Evolutionary conservation across 2,797 vertebrate species (phyloP).

Genomic region (Thripadectes ignobilis): DNA sequence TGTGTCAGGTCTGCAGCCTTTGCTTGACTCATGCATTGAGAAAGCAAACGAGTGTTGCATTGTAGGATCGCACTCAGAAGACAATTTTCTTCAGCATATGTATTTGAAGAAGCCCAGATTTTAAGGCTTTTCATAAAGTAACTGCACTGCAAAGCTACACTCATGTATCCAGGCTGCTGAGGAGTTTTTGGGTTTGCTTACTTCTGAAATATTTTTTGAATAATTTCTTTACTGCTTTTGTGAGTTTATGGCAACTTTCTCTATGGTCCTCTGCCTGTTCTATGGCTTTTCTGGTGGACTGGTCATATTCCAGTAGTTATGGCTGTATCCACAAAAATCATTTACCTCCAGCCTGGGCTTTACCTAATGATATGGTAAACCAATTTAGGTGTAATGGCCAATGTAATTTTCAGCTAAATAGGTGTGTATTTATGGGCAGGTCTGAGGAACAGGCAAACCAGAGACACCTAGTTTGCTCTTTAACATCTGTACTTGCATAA

Average conservation of each 20-base stretch:
- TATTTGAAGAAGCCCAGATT: neutral
- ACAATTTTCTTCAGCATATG: neutral
- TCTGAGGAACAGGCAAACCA: neutral
- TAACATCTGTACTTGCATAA: neutral
- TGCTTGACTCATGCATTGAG: neutral
- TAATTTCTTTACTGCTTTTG: neutral
- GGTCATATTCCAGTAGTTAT: neutral
- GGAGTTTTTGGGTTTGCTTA: neutral
- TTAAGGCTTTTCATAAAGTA: neutral
- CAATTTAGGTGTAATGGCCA: neutral
- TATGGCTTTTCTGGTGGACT: neutral
- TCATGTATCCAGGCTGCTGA: neutral
- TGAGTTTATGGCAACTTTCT: neutral
- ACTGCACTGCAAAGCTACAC: fast-evolving
- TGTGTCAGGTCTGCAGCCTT: neutral
- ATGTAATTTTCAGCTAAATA: neutral
- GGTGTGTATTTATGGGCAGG: neutral
- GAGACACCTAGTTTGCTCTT: neutral
- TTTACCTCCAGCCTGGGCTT: neutral
- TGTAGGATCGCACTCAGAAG: neutral
- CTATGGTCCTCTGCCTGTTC: neutral
- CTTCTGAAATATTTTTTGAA: neutral
- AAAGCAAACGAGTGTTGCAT: neutral
- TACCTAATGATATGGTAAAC: neutral
- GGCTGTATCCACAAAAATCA: neutral